Evolutionary conservation across 2,888 invertebrate genomes (phyloP), one percentile per base, ranked within the genome.

Genomic region (Drosophila quasianomalipes): DNA sequence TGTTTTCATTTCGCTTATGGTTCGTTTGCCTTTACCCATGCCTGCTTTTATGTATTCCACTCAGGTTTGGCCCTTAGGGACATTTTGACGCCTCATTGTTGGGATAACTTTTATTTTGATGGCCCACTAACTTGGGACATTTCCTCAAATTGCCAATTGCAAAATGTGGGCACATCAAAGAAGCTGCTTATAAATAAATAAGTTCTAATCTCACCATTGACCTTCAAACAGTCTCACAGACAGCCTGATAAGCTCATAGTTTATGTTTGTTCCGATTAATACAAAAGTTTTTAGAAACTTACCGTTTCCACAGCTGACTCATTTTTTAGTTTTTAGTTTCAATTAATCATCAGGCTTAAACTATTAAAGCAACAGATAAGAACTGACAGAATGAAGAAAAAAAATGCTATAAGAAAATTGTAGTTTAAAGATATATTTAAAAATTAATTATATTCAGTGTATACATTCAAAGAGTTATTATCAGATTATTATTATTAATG

Each of bases 41-140:
- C 9, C 26, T 10, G 49, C 22, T 63, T 73, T 76, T 84, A 70
- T 65, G 53, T 81, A 88, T 84, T 81, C 89, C 57, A 39, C 37
- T 77, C 83, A 89, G 83, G 76, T 64, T 74, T 62, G 19, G 51
- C 37, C 60, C 68, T 69, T 70, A 39, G 53, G 66, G 75, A 54
- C 70, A 85, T 81, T 81, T 74, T 74, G 71, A 74, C 78, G 86
- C 75, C 83, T 70, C 71, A 54, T 76, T 75, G 47, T 70, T 70
- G 62, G 53, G 52, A 14, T 57, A 59, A 52, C 59, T 76, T 70
- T 74, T 73, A 44, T 55, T 59, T 73, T 68, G 63, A 76, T 65
- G 73, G 67, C 61, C 31, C 61, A 39, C 51, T 49, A 79, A 61
- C 64, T 74, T 52, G 74, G 53, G 55, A 54, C 54, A 69, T 66